Evolutionary conservation across 2,797 vertebrate species (phyloP).

Genomic region (Esox lucius): DNA sequence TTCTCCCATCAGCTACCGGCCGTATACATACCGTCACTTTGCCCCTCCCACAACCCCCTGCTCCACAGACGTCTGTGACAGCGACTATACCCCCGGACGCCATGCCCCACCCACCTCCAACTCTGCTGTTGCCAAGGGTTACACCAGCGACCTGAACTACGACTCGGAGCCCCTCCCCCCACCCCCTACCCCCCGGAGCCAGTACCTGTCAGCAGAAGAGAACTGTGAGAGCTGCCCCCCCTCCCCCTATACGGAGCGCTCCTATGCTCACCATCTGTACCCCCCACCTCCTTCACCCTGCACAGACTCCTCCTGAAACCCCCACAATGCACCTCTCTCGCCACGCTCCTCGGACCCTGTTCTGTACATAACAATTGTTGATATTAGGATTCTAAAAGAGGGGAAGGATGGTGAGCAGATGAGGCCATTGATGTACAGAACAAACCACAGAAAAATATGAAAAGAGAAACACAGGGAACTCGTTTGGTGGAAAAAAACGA

Average conservation of each 20-base stretch:
- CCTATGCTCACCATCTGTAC: conserved; percentile 97
- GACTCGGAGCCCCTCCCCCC: conserved; percentile 96
- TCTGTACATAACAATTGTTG: conserved; percentile 84
- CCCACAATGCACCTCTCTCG: conserved; percentile 77
- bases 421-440: conserved; percentile 73
- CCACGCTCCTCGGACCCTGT: conserved; percentile 68
- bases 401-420: conserved; percentile 52
- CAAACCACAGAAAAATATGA: conserved; percentile 23
- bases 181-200: conserved; percentile 92
- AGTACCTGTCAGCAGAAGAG: conserved; percentile 96
- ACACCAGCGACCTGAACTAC: conserved; percentile 94
- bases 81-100: conserved; percentile 93
- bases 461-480: conserved; percentile 38
- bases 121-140: conserved; percentile 80
- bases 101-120: conserved; percentile 79
- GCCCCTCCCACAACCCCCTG: conserved; percentile 96
- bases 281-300: conserved; percentile 93
- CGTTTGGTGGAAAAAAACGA: conserved; percentile 23
- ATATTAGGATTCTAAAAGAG: conserved; percentile 69
- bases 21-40: conserved; percentile 94
- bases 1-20: conserved; percentile 79
- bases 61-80: conserved; percentile 97
- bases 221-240: conserved; percentile 98
- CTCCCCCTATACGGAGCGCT: conserved; percentile 93
- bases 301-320: conserved; percentile 95